Percentiles rank a stretch among this genome's conserved stretches.
Conservation (phyloP, 1,140 invertebrate species). For the Frieseomelitta varia region DNA sequence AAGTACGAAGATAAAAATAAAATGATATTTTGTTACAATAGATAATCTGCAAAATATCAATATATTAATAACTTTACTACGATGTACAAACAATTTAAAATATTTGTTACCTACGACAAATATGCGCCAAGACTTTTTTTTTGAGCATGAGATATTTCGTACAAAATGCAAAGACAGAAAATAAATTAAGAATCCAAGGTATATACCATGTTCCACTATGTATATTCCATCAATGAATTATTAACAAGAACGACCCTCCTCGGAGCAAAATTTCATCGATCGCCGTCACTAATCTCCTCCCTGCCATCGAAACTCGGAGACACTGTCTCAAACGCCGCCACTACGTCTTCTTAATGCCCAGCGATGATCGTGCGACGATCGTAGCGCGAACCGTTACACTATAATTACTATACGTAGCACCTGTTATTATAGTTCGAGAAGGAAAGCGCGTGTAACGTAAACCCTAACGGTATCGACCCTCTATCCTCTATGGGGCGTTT, state of each 20-base stretch:
- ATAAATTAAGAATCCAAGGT: background rate
- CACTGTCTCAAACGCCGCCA: no score
- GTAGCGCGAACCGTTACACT: constrained; percentile 18
- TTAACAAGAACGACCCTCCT: background rate
- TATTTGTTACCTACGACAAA: no score
- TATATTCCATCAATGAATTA: no score
- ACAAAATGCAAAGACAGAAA: background rate
- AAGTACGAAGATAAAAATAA: no score
- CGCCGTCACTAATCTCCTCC: background rate
- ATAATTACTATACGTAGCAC: constrained; percentile 59
- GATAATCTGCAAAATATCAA: no score
- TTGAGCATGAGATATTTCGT: background rate
- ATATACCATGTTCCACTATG: background rate
- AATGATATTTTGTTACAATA: no score
- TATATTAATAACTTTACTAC: no score
- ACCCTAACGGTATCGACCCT: constrained; percentile 36
- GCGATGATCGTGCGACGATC: background rate
- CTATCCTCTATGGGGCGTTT: constrained; percentile 32
- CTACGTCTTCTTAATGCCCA: background rate
- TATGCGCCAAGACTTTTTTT: no score
- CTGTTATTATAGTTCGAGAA: constrained; percentile 60
- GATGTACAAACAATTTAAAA: no score
- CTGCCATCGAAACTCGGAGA: background rate
- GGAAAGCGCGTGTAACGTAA: constrained; percentile 29
- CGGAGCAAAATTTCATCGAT: background rate